Conservation (phyloP, 2,113 vertebrate species). For the Ceuthmochares aereus region DNA sequence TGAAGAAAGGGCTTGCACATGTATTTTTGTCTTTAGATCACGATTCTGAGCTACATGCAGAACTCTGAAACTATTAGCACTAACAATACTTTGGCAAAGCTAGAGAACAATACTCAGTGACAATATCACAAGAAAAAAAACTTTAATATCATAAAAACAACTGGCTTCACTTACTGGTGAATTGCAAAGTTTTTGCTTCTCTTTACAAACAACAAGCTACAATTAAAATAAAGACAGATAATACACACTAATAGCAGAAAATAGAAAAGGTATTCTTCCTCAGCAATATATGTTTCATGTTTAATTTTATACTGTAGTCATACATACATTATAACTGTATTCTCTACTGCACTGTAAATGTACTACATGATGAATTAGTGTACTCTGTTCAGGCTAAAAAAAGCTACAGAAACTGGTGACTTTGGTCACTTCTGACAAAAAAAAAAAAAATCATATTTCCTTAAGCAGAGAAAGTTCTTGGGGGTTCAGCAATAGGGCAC, state of each 20-base stretch:
- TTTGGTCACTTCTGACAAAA: neutral
- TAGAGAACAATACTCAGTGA: neutral
- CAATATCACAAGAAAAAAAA: neutral
- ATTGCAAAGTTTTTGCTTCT: neutral
- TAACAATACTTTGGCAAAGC: neutral
- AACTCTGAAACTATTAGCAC: constrained; percentile 34
- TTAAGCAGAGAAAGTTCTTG: neutral
- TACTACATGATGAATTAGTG: neutral
- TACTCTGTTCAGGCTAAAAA: neutral
- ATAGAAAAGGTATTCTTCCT: neutral
- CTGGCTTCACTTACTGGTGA: constrained; percentile 11
- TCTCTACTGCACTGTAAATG: neutral
- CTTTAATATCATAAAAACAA: constrained; percentile 35
- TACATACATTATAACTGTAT: neutral
- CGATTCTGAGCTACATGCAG: neutral
- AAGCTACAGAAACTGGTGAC: neutral
- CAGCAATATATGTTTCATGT: neutral
- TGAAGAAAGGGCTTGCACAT: neutral
- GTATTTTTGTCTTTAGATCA: constrained; percentile 23
- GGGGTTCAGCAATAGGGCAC: neutral
- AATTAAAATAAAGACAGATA: neutral
- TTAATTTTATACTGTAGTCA: neutral
- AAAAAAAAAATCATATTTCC: neutral
- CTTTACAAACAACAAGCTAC: neutral
- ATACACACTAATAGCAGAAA: neutral